Percentiles rank a stretch among this genome's conserved stretches.
phyloP scores from a whole-genome alignment of 2,113 vertebrate species.

The Proterorhinus semilunaris region DNA sequence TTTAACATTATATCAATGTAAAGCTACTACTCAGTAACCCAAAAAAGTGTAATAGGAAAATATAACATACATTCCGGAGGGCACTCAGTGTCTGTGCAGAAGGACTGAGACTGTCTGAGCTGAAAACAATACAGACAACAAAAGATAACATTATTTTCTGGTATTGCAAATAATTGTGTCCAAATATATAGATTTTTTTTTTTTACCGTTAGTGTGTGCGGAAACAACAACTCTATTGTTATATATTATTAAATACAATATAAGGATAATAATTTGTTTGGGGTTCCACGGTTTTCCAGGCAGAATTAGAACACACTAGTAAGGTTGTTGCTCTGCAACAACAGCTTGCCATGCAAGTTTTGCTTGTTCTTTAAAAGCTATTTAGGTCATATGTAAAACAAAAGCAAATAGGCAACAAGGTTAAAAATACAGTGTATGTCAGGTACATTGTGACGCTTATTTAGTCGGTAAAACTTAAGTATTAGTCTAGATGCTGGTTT shows the following conservation, averaged over 20 bases:
- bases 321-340: constrained; percentile 12
- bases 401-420: background rate
- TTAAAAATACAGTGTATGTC: background rate
- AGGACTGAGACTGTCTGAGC: constrained; percentile 96
- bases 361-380: constrained; percentile 31
- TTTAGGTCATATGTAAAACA: constrained; percentile 25
- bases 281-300: no score
- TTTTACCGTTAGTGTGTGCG: no score
- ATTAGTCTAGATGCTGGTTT: constrained; percentile 5
- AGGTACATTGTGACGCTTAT: background rate
- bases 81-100: constrained; percentile 96
- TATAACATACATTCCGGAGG: constrained; percentile 88
- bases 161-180: no score
- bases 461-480: background rate
- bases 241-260: no score
- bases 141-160: background rate
- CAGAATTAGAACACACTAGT: background rate
- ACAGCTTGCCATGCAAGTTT: constrained; percentile 29
- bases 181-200: no score
- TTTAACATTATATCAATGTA: constrained; percentile 8
- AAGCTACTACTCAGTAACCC: constrained; percentile 5
- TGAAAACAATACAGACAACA: constrained; percentile 62
- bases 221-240: no score
- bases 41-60: background rate
- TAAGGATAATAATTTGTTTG: no score